phyloP scores from a whole-genome alignment of 2,113 vertebrate genomes.

The Indri indri region DNA sequence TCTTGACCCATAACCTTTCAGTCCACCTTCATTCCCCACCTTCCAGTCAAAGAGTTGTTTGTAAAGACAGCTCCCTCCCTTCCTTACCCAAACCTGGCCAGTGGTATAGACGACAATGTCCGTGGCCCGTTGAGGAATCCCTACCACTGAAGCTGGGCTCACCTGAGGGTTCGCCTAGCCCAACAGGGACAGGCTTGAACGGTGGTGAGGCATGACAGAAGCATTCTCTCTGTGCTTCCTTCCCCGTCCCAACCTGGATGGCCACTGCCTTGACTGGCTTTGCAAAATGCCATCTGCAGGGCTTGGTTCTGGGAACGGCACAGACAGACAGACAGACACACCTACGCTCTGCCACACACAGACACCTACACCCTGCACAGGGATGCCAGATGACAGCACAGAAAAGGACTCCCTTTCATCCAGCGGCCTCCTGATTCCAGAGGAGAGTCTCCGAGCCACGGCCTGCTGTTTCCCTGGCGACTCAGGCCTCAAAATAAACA shows the following conservation, averaged over 20 bases:
- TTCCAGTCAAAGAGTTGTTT: neutral
- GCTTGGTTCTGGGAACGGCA: constrained; percentile 11
- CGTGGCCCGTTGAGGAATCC: neutral
- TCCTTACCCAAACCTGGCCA: neutral
- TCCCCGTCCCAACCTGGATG: neutral
- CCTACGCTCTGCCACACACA: neutral
- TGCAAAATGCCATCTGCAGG: neutral
- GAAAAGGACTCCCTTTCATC: constrained; percentile 44
- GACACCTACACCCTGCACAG: constrained; percentile 29
- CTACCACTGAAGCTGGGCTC: neutral
- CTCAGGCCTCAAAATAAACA: constrained; percentile 69
- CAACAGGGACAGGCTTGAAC: neutral
- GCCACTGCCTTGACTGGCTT: neutral
- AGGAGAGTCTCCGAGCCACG: constrained; percentile 24
- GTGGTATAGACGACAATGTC: neutral
- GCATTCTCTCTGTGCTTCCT: neutral
- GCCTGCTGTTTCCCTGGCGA: constrained; percentile 63
- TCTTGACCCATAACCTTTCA: neutral
- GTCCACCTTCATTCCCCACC: neutral
- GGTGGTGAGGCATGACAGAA: neutral
- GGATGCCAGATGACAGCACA: neutral
- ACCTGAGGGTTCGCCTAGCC: neutral
- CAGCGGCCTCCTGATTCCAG: neutral
- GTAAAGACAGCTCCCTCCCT: neutral
- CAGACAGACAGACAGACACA: constrained; percentile 10